Percentiles rank a stretch among this genome's conserved stretches.
phyloP scores from a whole-genome alignment of 2,888 invertebrate species.

The Saturnia pavonia region DNA sequence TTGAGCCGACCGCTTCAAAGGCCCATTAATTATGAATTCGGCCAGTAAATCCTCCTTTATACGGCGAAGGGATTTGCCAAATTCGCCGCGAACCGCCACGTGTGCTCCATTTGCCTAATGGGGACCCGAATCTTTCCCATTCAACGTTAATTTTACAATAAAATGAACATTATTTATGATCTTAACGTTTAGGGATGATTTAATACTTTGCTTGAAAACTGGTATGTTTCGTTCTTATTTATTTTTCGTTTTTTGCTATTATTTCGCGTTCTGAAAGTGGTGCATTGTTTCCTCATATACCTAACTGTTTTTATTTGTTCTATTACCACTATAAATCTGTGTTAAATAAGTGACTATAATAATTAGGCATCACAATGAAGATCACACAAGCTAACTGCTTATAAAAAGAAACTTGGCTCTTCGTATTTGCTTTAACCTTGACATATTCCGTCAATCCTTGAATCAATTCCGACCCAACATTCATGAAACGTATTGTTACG shows the following conservation, averaged over 20 bases:
- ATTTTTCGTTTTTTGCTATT: neutral
- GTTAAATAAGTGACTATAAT: no score
- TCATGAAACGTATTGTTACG: no score
- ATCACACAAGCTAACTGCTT: no score
- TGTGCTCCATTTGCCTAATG: slow-evolving; percentile 77
- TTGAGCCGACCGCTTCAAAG: slow-evolving; percentile 63
- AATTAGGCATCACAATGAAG: no score
- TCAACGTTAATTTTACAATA: slow-evolving; percentile 35
- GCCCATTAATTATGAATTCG: slow-evolving; percentile 78
- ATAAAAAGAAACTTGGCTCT: no score
- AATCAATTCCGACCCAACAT: no score
- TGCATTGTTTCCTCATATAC: no score
- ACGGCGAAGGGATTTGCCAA: slow-evolving; percentile 72
- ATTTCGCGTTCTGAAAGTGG: no score
- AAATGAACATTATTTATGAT: slow-evolving; percentile 19
- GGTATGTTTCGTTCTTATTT: slow-evolving; percentile 24
- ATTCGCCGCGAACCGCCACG: slow-evolving; percentile 59
- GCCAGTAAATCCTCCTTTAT: slow-evolving; percentile 76
- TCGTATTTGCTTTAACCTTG: no score
- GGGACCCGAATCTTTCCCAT: slow-evolving; percentile 64
- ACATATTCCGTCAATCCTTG: no score
- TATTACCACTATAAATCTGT: no score
- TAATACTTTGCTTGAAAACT: neutral
- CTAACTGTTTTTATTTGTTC: no score
- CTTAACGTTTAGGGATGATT: slow-evolving; percentile 14